phyloP scores from a whole-genome alignment of 2,888 invertebrate species.

The Parnassius smintheus region DNA sequence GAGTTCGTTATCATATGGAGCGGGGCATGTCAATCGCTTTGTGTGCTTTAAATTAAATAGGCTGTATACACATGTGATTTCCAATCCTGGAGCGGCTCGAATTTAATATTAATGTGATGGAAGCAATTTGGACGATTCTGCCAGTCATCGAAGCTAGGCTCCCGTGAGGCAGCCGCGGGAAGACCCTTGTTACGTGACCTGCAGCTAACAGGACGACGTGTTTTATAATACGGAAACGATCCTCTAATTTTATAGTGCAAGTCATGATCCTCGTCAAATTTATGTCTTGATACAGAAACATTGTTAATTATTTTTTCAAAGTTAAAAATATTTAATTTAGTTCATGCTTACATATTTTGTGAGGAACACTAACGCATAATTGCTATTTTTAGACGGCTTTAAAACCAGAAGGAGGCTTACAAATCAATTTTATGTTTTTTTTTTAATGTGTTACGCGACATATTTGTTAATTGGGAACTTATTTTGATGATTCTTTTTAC shows the following conservation, averaged over 20 bases:
- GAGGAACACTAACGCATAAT: no score
- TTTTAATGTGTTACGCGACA: no score
- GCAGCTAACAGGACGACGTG: constrained; percentile 25
- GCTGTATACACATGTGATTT: constrained; percentile 55
- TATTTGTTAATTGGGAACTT: no score
- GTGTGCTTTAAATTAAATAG: constrained; percentile 76
- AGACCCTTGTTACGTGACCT: constrained; percentile 27
- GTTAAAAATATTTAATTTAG: no score
- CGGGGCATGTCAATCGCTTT: constrained; percentile 72
- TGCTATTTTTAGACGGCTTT: no score
- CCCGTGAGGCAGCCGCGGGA: constrained; percentile 24
- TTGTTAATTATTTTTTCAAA: constrained; percentile 18
- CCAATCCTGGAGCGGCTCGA: constrained; percentile 48
- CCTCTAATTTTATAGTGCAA: constrained; percentile 25
- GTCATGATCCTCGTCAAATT: constrained; percentile 17
- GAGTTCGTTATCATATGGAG: constrained; percentile 61
- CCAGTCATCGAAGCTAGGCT: constrained; percentile 60
- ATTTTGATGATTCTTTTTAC: no score
- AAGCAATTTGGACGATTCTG: constrained; percentile 67
- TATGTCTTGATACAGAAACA: constrained; percentile 18
- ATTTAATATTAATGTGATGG: constrained; percentile 64
- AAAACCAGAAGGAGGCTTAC: no score
- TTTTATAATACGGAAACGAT: constrained; percentile 9
- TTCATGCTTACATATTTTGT: no score
- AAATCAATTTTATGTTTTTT: no score